A percentile compares a stretch with the other conserved stretches of the same genome.
Conservation (phyloP, 2,888 invertebrate species). For the Cartodere bifasciata region DNA sequence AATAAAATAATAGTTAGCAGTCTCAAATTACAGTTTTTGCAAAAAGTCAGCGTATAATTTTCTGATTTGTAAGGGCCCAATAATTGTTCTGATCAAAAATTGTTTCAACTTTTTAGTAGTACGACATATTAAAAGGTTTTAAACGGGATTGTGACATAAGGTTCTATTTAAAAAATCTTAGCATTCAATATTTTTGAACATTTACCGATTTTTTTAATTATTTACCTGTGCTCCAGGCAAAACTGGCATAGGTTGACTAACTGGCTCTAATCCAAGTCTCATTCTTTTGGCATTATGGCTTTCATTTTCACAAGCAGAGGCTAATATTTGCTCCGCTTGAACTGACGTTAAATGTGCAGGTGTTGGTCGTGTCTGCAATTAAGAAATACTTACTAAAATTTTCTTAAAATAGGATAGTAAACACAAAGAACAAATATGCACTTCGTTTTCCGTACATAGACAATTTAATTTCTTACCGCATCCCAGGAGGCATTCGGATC, state of each 20-base stretch:
- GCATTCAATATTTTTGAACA: background rate
- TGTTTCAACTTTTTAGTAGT: too few relatives aligned
- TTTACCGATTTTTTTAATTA: background rate
- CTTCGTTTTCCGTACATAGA: too few relatives aligned
- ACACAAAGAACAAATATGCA: too few relatives aligned
- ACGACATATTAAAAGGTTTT: too few relatives aligned
- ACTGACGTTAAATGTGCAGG: slow-evolving; percentile 94
- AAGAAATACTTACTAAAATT: slow-evolving; percentile 10
- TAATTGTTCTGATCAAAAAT: slow-evolving; percentile 5
- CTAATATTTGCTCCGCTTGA: slow-evolving; percentile 90
- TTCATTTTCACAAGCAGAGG: slow-evolving; percentile 94
- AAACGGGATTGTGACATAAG: too few relatives aligned
- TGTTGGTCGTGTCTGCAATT: slow-evolving; percentile 72
- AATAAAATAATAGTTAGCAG: too few relatives aligned
- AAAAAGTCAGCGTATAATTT: background rate
- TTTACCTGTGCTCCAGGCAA: slow-evolving; percentile 50
- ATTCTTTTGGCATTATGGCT: slow-evolving; percentile 95
- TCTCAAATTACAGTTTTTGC: background rate
- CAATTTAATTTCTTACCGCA: slow-evolving; percentile 50
- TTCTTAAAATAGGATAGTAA: background rate
- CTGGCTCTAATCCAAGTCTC: slow-evolving; percentile 90
- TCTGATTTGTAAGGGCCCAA: background rate
- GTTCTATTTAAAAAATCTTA: background rate
- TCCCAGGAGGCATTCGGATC: slow-evolving; percentile 76
- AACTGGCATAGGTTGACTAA: slow-evolving; percentile 78